Base-by-base conservation (phyloP, 2,113 vertebrate species). In the Grallaria varia region DNA sequence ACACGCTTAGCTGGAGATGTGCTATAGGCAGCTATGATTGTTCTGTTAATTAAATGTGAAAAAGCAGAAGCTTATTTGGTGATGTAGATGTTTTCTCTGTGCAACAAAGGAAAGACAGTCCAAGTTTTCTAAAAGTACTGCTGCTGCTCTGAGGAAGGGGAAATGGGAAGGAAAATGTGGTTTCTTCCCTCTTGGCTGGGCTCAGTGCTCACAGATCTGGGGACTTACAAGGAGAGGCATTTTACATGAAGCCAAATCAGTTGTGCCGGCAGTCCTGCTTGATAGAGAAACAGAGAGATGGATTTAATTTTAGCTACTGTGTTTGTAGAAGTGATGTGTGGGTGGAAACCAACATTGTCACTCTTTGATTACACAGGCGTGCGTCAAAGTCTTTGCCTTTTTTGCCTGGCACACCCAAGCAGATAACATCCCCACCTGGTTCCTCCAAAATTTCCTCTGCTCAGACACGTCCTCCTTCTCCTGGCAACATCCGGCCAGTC, bases 401-500 rank as follows among this genome's bases (percentile, higher is more conserved):
- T 78, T 92, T 98, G 95, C 98, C 98, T 47, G 98, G 98, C 31
- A 98, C 98, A 9, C 98, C 99, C 71, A 99, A 98, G 97, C 98
- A 98, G 30, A 53, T 98, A 9, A 98, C 97, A 63, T 98, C 98
- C 89, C 97, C 98, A 9, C 97, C 96, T 27, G 85, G 92, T 52
- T 95, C 97, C 39, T 96, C 93, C 98, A 98, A 98, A 98, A 52
- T 93, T 90, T 80, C 94, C 59, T 81, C 67, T n/a, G 40, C 95
- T 92, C 95, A 98, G 93, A 92, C 68, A 52, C 96, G 97, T 35
- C 98, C 98, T 90, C 97, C 98, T 21, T 98, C 98, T 45, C 98
- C 98, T 17, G 99, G 99, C 95, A 99, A 99, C 95, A 97, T 99
- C 76, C 98, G 99, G 42, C 99, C 99, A 30, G 50, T 95, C 87